A percentile compares a stretch with the other conserved stretches of the same genome.
phyloP scores from a whole-genome alignment of 2,888 invertebrate species.

The Terebella lapidaria region DNA sequence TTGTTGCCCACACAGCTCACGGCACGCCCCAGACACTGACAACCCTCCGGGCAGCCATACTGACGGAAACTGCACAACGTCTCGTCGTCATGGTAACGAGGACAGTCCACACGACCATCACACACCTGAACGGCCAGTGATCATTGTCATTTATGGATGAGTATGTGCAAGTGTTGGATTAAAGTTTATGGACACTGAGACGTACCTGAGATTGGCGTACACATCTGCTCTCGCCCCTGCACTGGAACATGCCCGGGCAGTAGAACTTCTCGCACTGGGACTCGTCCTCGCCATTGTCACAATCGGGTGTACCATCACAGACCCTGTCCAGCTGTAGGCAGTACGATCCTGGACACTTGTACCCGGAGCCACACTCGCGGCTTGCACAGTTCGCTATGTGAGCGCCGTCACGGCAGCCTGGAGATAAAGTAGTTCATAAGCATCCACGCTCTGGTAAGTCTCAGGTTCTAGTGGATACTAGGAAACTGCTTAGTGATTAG shows the following conservation, averaged over 20 bases:
- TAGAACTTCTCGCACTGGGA: background rate
- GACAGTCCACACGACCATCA: conserved; percentile 8
- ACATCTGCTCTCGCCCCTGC: background rate
- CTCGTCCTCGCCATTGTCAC: conserved; percentile 12
- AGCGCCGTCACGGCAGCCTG: background rate
- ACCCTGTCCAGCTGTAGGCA: conserved; percentile 7
- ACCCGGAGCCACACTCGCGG: conserved; percentile 4
- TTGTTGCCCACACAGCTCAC: conserved; percentile 1
- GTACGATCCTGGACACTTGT: conserved; percentile 14
- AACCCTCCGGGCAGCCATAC: background rate
- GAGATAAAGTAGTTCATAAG: too few relatives aligned
- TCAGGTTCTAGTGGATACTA: too few relatives aligned
- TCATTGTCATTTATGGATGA: too few relatives aligned
- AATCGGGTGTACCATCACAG: conserved; percentile 10
- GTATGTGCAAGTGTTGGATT: too few relatives aligned
- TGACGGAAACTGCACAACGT: background rate
- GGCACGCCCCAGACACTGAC: conserved; percentile 2
- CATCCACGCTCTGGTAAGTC: too few relatives aligned
- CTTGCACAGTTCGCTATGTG: background rate
- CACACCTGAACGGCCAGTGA: conserved; percentile 7
- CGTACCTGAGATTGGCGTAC: background rate
- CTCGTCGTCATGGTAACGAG: conserved; percentile 6
- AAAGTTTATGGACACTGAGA: too few relatives aligned
- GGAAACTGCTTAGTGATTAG: too few relatives aligned
- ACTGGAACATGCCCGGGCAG: conserved; percentile 13